Percentiles rank a stretch among this genome's conserved stretches.
phyloP scores from a whole-genome alignment of 2,797 vertebrate species.

The Tenualosa thibaudeaui region DNA sequence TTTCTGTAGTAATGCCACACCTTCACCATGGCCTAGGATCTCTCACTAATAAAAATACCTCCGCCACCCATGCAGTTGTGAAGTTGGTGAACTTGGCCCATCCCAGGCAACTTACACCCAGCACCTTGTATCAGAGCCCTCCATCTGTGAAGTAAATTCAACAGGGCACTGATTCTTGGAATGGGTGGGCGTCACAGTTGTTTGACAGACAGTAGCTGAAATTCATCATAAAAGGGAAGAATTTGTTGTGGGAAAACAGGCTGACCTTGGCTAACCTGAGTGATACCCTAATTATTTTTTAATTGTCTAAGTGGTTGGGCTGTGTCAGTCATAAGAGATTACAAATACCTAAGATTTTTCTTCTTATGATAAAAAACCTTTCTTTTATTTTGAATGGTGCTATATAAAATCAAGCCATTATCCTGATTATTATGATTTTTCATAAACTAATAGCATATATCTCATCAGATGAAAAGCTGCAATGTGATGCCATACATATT shows the following conservation, averaged over 20 bases:
- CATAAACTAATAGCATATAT: neutral
- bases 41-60: neutral
- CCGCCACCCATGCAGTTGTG: neutral
- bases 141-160: neutral
- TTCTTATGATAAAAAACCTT: too few species aligned
- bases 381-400: neutral
- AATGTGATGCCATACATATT: neutral
- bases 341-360: too few species aligned
- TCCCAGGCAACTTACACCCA: neutral
- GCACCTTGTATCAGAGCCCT: neutral
- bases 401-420: too few species aligned
- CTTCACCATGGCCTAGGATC: neutral
- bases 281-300: neutral
- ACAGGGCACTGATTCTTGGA: neutral
- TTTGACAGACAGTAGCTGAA: slow-evolving; percentile 11
- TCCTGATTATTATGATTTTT: neutral
- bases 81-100: neutral
- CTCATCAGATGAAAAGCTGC: neutral
- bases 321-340: neutral
- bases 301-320: neutral
- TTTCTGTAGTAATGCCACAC: neutral
- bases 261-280: neutral
- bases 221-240: neutral
- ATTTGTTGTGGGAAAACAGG: neutral
- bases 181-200: neutral